Conservation (phyloP, 2,797 vertebrate species). For the Microctenopoma steveboyesi region DNA sequence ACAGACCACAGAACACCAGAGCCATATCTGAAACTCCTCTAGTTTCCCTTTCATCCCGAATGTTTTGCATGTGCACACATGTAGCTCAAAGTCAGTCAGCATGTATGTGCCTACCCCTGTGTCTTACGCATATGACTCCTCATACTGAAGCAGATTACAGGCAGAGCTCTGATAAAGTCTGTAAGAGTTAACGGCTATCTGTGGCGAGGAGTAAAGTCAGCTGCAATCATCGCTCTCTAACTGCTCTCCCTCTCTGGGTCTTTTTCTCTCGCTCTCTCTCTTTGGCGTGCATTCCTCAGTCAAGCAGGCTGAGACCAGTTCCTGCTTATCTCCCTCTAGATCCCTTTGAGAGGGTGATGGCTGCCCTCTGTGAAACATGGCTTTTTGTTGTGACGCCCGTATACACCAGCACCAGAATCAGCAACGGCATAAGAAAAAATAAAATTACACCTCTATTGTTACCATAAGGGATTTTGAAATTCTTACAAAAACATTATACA, state of each 20-base stretch:
- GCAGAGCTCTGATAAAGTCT: slow-evolving; percentile 46
- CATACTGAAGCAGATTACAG: slow-evolving; percentile 25
- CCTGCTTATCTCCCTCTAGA: slow-evolving; percentile 48
- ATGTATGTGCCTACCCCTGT: not conserved
- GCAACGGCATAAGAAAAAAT: not conserved
- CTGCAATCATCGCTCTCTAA: slow-evolving; percentile 3
- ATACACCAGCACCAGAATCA: not conserved
- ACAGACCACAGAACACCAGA: not conserved
- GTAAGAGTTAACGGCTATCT: slow-evolving; percentile 38
- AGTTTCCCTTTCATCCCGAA: no score
- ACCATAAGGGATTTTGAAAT: not conserved
- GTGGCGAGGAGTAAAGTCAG: slow-evolving; percentile 25
- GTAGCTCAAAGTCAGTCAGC: slow-evolving; percentile 4
- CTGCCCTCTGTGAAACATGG: not conserved
- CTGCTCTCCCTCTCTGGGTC: not conserved
- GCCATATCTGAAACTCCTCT: not conserved
- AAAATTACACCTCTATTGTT: not conserved
- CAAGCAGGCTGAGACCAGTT: slow-evolving; percentile 69
- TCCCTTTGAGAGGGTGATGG: slow-evolving; percentile 29
- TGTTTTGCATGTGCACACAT: not conserved
- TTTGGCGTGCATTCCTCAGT: slow-evolving; percentile 10
- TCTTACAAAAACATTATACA: no score
- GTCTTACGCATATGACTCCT: not conserved
- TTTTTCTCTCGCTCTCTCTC: not conserved
- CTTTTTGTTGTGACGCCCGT: not conserved